phyloP scores from a whole-genome alignment of 2,113 vertebrate species.

The Bos indicus region DNA sequence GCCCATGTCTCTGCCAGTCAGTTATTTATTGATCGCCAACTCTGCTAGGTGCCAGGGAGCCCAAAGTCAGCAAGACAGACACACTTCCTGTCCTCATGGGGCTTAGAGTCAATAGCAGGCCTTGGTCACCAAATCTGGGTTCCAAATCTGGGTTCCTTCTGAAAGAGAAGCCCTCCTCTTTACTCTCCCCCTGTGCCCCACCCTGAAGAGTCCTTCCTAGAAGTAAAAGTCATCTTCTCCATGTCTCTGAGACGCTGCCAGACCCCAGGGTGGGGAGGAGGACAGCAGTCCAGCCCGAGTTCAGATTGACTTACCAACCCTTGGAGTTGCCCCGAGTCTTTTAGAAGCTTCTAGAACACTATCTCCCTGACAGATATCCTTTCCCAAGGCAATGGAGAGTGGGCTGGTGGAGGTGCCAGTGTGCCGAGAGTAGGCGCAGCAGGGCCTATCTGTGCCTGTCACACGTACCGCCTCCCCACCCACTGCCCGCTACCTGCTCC shows the following conservation, averaged over 20 bases:
- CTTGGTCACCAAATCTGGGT: not conserved
- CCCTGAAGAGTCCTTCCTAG: not conserved
- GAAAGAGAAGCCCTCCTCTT: not conserved
- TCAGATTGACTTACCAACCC: not conserved
- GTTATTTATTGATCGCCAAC: not conserved
- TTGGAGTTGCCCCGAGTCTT: not conserved
- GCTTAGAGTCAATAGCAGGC: not conserved
- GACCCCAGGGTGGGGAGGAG: not conserved
- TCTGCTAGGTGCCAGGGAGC: not conserved
- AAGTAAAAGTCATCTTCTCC: not conserved
- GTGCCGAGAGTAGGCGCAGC: not conserved
- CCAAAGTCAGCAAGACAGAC: not conserved
- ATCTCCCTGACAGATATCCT: not conserved
- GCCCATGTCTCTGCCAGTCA: not conserved
- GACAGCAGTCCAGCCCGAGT: not conserved
- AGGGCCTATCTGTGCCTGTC: not conserved
- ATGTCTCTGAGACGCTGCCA: not conserved
- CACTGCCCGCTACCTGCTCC: not conserved
- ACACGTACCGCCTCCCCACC: rapidly evolving
- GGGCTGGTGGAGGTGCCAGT: not conserved
- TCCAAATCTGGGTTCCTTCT: not conserved
- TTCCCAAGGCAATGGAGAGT: not conserved
- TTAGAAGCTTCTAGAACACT: not conserved
- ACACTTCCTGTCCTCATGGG: conserved; percentile 14
- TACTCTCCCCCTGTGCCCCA: not conserved